Evolutionary conservation across 1,140 invertebrate genomes (phyloP), one percentile per base, ranked within the genome.

Genomic region (Drosophila aff.): DNA sequence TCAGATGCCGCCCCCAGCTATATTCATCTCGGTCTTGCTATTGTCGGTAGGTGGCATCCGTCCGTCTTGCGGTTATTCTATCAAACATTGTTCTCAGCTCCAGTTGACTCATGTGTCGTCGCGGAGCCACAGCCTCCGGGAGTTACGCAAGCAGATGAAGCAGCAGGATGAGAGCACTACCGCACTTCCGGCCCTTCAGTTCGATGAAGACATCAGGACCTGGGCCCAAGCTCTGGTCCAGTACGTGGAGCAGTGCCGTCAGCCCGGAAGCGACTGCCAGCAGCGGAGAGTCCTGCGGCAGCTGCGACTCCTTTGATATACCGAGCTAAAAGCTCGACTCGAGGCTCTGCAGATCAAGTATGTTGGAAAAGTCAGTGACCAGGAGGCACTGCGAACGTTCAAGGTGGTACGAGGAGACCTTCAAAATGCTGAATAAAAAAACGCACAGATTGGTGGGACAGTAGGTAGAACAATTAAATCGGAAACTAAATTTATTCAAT

Each of bases 201-300:
- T 85, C 11, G 21, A 67, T n/a, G 26, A 61, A 11, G 82, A 85
- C 10, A 40, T 85, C 11, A 46, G 23, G 13, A 15, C 40, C 10
- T 85, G 82, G 78, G 40, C 50, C 2, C 36, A 23, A 13, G 47
- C 44, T 4, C 28, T 85, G 16, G 31, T 41, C 0, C 38, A 44
- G 11, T 72, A 85, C 46, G 74, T 85, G 11, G 63, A 75, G 6
- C 36, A 81, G 16, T 85, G 82, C 26, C 65, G 78, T 3, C 78
- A 38, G 9, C 41, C 23, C n/a, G 65, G 55, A n/a, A 72, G 68
- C 23, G 44, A 50, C 0, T 85, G 75, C 4, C 44, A 28, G 10
- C 62, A 67, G 46, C 38, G 68, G 2, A 53, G 41, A n/a, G 74
- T 85, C 50, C 78, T 62, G 33, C 58, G 82, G 7, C 36, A 63